phyloP scores from a whole-genome alignment of 2,113 vertebrate genomes.

The Muntiacus muntjak region DNA sequence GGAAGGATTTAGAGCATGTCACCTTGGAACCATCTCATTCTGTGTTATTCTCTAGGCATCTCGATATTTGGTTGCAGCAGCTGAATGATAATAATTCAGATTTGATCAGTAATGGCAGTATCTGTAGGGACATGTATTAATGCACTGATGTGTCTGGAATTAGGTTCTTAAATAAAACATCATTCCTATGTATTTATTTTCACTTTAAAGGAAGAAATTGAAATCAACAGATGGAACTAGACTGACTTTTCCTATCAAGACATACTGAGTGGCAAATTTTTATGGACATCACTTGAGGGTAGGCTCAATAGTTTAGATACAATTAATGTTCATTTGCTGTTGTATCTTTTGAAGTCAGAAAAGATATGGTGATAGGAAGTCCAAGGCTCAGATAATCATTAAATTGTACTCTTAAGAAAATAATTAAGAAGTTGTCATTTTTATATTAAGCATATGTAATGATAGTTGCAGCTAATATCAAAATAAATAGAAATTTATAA shows the following conservation, averaged over 20 bases:
- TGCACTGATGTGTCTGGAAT: slow-evolving; percentile 68
- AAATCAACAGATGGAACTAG: slow-evolving; percentile 59
- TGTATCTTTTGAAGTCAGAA: slow-evolving; percentile 22
- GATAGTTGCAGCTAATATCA: background rate
- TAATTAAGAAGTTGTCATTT: background rate
- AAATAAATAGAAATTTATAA: background rate
- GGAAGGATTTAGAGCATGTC: slow-evolving; percentile 70
- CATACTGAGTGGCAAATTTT: slow-evolving; percentile 43
- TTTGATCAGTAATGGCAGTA: slow-evolving; percentile 71
- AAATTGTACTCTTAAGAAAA: background rate
- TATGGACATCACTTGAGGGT: background rate
- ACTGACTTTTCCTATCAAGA: slow-evolving; percentile 42
- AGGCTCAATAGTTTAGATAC: background rate
- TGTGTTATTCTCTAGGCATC: slow-evolving; percentile 71
- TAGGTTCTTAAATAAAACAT: slow-evolving; percentile 77
- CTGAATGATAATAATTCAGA: slow-evolving; percentile 69
- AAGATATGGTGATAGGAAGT: background rate
- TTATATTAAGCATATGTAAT: background rate
- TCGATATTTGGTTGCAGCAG: slow-evolving; percentile 64
- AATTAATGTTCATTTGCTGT: background rate
- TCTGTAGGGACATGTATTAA: slow-evolving; percentile 66
- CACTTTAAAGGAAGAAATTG: slow-evolving; percentile 52
- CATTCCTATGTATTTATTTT: slow-evolving; percentile 60
- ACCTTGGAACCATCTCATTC: slow-evolving; percentile 52
- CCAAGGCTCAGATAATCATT: background rate